Conservation (phyloP, 1,140 invertebrate species). For the Drosophila insularis region DNA sequence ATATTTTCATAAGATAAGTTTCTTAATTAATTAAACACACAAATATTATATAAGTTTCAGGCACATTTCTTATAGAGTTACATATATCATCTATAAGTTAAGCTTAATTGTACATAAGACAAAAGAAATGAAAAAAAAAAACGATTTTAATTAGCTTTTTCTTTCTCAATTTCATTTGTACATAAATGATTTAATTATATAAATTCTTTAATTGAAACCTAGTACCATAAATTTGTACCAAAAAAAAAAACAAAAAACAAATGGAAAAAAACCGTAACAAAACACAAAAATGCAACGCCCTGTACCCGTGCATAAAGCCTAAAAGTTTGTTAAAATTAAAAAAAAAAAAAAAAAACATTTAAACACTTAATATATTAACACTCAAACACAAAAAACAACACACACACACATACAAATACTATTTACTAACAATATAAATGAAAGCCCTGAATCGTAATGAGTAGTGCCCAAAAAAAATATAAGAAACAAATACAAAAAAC, state of each 20-base stretch:
- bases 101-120: conserved; percentile 28
- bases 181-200: conserved; percentile 15
- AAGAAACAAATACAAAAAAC: conserved; percentile 48
- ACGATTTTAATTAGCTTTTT: background rate
- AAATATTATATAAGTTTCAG: conserved; percentile 15
- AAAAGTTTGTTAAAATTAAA: conserved; percentile 65
- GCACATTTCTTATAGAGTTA: conserved; percentile 18
- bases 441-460: conserved; percentile 76
- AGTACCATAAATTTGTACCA: conserved; percentile 80
- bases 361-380: conserved; percentile 24
- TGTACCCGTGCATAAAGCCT: conserved; percentile 77
- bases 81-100: conserved; percentile 28
- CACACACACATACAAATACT: conserved; percentile 46
- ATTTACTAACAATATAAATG: conserved; percentile 71
- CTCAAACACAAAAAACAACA: background rate
- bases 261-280: conserved; percentile 20
- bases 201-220: conserved; percentile 52
- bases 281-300: conserved; percentile 67
- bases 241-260: conserved; percentile 35
- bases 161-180: conserved; percentile 17
- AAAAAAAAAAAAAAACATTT: conserved; percentile 42
- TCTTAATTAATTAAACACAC: background rate
- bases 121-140: background rate
- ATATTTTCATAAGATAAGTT: conserved; percentile 34
- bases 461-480: conserved; percentile 73